Evolutionary conservation across 92 coral and sea anemone species (phyloP), one percentile per base, ranked within the genome.

Genomic region (Plumapathes pennacea): DNA sequence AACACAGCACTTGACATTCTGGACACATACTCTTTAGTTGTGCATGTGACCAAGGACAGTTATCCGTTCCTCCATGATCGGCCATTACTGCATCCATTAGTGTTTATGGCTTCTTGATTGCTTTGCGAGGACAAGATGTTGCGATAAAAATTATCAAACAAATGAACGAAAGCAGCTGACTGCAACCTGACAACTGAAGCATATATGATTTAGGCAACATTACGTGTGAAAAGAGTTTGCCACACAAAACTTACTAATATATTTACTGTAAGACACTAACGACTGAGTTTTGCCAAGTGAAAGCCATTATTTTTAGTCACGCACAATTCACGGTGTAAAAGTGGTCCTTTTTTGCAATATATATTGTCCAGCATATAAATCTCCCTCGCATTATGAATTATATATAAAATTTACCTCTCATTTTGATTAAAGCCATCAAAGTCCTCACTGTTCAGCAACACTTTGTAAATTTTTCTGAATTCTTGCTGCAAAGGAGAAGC

Each of bases 21-120:
- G 3, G 3, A 37, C 18, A 26, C 32, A 26, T 40, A 60, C 69
- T 56, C 47, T 62, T 46, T 36, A 62, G 31, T 15, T 62, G 54
- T 45, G 56, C 55, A 10, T 32, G 9, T 25, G 69, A 62, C 69
- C 69, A 62, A 15, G 56, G 69, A 50, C 55, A 62, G 9, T 46
- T 61, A 19, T 46, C 32, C 1, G 45, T 31, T 31, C 69, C 56
- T 45, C 32, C 56, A 46, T 45, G 55, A 32, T 61, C 69, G 15
- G 54, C 45, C 25, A 61, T 43, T 6, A 61, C 30, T 61, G 69
- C 69, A 5, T 61, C 44, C 22, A 31, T 46, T 22, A 61, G 32
- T 7, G 21, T 61, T 46, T n/a, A 46, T 46, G 32, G 55, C 69
- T 6, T 46, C 42, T 34, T 61, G 60, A 54, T 54, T 54, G 6